Base-by-base conservation (phyloP, 2,797 vertebrate genomes). In the Pterois miles region DNA sequence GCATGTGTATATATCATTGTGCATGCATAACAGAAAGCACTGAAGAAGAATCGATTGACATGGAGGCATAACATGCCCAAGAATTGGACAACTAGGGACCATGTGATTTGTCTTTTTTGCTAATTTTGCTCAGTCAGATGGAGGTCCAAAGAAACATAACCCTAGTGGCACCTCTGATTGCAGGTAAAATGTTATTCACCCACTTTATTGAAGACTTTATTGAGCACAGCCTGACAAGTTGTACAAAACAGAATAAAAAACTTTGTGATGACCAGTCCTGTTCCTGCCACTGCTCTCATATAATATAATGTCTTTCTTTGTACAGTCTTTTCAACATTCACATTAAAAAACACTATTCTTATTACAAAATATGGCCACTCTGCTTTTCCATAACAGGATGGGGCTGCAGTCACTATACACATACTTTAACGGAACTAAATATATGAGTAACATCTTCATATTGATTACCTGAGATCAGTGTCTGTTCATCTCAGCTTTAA, bases 401-500 rank as follows among this genome's bases (percentile, higher is more conserved):
- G 8, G 25, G 11, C 20, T 23, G 25, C 18, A 34, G 16, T 62
- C 10, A 22, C 25, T 36, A 10, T 62, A 7, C n/a, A 52, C 0
- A 69, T n/a, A 23, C 25, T 65, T 73, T 34, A 18, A 54, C 31
- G n/a, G 16, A 36, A 34, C 16, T 13, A 46, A 29, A 65, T 43
- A 65, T 43, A 50, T 50, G n/a, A 73, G 7, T 8, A 25, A 48
- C 46, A 50, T n/a, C n/a, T n/a, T n/a, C 34, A 33, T 59, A 75
- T 76, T 76, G 25, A 79, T 70, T 73, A 76, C 46, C 67, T 59
- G 50, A 82, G n/a, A 71, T 64, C 59, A 68, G 18, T 1, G 13
- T 4, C 25, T 65, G 71, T 82, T 88, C 71, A 76, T 84, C 56
- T 67, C 16, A 5, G 34, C 52, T 59, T 67, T 70, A 78, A 80